Percentiles rank a stretch among this genome's conserved stretches.
These are phyloP conservation scores for Setophaga kirtlandii DNA, from an alignment of 2,113 vertebrate genomes.

Conservation along the genomic window DNA sequence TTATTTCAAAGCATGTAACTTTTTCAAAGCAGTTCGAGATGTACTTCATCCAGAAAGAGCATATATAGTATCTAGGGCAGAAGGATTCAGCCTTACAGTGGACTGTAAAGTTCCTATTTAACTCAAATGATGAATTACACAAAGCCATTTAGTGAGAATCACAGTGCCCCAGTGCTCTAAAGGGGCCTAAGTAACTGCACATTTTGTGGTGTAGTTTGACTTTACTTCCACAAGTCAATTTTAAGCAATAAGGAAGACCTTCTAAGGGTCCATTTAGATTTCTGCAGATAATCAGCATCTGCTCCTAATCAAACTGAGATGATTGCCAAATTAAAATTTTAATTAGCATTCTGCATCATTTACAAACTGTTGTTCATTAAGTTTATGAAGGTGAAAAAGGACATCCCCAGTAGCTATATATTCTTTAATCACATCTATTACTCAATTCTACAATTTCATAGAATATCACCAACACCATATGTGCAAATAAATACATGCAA, in stretches of 20 bases:
- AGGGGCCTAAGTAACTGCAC: neutral
- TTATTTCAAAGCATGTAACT: neutral
- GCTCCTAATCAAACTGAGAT: conserved; percentile 70
- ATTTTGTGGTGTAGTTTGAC: conserved; percentile 2
- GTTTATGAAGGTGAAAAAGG: conserved; percentile 63
- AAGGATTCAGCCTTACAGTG: neutral
- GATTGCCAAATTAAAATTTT: conserved; percentile 73
- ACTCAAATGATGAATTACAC: neutral
- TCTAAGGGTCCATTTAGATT: conserved; percentile 58
- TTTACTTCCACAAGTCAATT: conserved; percentile 52
- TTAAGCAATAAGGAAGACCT: conserved; percentile 58
- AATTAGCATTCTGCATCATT: conserved; percentile 72
- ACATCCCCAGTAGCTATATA: conserved; percentile 19
- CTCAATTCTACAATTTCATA: neutral
- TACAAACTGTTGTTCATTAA: conserved; percentile 58
- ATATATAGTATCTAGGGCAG: neutral
- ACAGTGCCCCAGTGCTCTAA: neutral
- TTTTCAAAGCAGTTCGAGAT: neutral
- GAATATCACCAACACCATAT: neutral
- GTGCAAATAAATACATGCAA: neutral
- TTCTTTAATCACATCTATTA: conserved; percentile 43
- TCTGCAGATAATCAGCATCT: conserved; percentile 67
- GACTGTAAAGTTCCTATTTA: neutral
- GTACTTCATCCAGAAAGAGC: neutral
- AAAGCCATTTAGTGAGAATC: neutral